Base-by-base conservation (phyloP, 2,797 vertebrate genomes). In the Avahi laniger region DNA sequence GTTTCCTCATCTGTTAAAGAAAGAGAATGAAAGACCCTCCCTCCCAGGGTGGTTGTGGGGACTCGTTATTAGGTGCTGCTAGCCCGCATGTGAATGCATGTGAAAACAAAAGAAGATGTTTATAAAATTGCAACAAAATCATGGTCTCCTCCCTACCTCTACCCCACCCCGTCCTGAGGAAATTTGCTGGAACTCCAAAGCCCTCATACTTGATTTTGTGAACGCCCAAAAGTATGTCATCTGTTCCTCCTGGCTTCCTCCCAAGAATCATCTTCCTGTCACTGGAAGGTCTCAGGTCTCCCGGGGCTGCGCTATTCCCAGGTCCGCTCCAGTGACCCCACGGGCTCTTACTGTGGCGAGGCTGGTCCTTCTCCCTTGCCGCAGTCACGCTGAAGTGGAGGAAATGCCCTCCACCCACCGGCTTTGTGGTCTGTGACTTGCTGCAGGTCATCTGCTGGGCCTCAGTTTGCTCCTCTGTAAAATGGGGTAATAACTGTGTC, bases 351-450 rank as follows among this genome's bases (percentile, higher is more conserved):
- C n/a, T 7, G n/a, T 38, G 48, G 18, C 3, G 41, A 87, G 73
- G 54, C 35, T 46, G 10, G 14, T 26, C 33, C 54, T n/a, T 24
- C 80, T 72, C 41, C 30, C 22, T 5, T 0, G 1, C 5, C 4
- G 4, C 26, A 4, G 17, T 26, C 33, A 18, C 0, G 9, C n/a
- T 3, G 0, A 69, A 35, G 17, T 1, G 67, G n/a, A 80, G 17
- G 41, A 46, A 11, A 28, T 5, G 17, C 57, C 24, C 69, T 1
- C n/a, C 33, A 38, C n/a, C 4, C 6, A 0, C 33, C 5, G 1
- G 67, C 1, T 0, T 1, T 26, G 9, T 2, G 4, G n/a, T 17
- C 75, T 22, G 28, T 35, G 6, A 43, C 13, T 69, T 3, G 57
- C 38, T 33, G 28, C 43, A 70, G 82, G 13, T 14, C 33, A 38